Base-by-base conservation (phyloP, 1,140 invertebrate species). In the Macrostomum lignano region DNA sequence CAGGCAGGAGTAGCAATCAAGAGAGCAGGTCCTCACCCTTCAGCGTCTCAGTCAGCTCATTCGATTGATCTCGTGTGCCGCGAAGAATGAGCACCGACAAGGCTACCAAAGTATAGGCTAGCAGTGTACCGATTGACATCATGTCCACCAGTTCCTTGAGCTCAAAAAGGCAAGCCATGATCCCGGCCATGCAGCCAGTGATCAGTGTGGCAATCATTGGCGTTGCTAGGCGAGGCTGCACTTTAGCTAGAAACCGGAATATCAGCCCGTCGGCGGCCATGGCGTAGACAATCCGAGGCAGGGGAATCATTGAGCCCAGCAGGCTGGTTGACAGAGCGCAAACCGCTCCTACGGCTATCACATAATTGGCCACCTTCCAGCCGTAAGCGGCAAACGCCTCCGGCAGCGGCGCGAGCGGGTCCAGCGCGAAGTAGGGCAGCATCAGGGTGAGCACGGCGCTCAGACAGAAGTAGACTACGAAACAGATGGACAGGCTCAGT, bases 91-190 rank as follows among this genome's bases (percentile, higher is more conserved):
- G 63, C 2, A 88, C 75, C 39, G 73, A 82, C 23, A 74, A 65
- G 9, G 77, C 73, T 0, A 88, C 81, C 25, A 88, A 71, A 7
- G 76, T 74, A 48, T 86, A 88, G 0, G 81, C 81, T 28, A 88
- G 58, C 0, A 91, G 55, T 1, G 81, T 88, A 33, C 81, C 81
- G 43, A 91, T 86, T 1, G 77, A 82, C 68, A 88, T 77, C 71
- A 91, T 78, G 43, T 81, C 74, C 7, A 88, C 75, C 15, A 91
- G 58, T 47, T 79, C 72, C 9, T 72, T 65, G 22, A 88, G 48
- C 50, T 84, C 68, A 50, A 91, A 86, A 17, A 86, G 46, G 10
- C 73, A 66, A 1, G 78, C 73, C 68, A 88, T 77, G 13, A 76
- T 21, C 2, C 75, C 71, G 1, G 77, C 74, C 7, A 67, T 65